Conservation (phyloP, 1,140 invertebrate genomes). For the Lerema accius region DNA sequence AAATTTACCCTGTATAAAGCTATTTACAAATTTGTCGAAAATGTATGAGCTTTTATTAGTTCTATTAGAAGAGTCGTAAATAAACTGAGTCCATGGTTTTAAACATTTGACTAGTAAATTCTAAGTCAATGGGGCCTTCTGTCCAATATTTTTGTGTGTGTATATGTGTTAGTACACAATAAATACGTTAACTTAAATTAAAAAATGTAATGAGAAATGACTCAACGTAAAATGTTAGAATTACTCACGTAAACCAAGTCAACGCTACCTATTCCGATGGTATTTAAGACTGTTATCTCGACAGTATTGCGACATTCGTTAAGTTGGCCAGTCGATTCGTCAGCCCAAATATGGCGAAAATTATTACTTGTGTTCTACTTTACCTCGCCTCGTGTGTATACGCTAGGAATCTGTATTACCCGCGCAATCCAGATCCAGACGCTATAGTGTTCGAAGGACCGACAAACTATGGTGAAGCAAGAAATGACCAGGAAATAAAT, state of each 20-base stretch:
- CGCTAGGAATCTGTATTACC: conserved; percentile 39
- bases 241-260: conserved; percentile 2
- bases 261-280: conserved; percentile 5
- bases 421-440: conserved; percentile 38
- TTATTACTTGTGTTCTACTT: conserved; percentile 11
- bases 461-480: conserved; percentile 52
- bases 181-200: too few species aligned
- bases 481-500: conserved; percentile 24
- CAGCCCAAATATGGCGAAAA: conserved; percentile 11
- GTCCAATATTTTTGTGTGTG: too few species aligned
- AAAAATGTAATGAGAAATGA: too few species aligned
- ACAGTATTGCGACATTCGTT: conserved; percentile 15
- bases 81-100: too few species aligned
- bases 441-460: conserved; percentile 58
- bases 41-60: too few species aligned
- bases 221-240: conserved; percentile 1
- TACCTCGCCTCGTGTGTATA: conserved; percentile 14
- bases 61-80: too few species aligned
- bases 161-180: too few species aligned
- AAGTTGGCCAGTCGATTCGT: conserved; percentile 4
- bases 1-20: too few species aligned
- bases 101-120: too few species aligned
- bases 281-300: conserved; percentile 31
- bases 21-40: too few species aligned
- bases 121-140: too few species aligned